Evolutionary conservation across 2,888 invertebrate genomes (phyloP), one percentile per base, ranked within the genome.

Genomic region (Hylaea fasciaria): DNA sequence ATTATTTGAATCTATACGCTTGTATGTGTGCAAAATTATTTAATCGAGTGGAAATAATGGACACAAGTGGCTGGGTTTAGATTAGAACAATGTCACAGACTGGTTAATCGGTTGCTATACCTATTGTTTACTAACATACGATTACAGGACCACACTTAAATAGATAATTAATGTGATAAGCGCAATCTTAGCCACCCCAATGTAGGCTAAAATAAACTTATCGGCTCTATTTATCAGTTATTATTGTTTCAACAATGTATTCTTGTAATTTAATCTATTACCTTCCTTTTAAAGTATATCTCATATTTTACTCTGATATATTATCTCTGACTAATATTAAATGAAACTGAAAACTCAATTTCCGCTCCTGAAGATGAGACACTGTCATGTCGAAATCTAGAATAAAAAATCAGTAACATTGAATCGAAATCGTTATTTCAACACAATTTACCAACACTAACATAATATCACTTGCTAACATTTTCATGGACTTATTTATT

Each of bases 91-190:
- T 46, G 46, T 46, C 29, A 46, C 29, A 32, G 45, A 29, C 13
- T 9, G 0, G 43, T 13, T 7, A 28, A 29, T 46, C 46, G 32
- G 14, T 32, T n/a, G 37, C 11, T n/a, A 12, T 40, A n/a, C n/a
- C n/a, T n/a, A 37, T 43, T 56, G 49, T 44, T 49, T 56, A 56
- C 35, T 28, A 49, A 37, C 10, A 47, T 17, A 40, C n/a, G n/a
- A n/a, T n/a, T n/a, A n/a, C 17, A 40, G 4, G 37, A 37, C 37
- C 37, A 37, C 37, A 37, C 12, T 37, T n/a, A 2, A n/a, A 37
- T n/a, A n/a, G 37, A 37, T 37, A 37, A 37, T n/a, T n/a, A n/a
- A 37, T n/a, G n/a, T 5, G 37, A 37, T n/a, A 32, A 9, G 37
- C 4, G 37, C 3, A n/a, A 37, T 37, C 37, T n/a, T n/a, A 37